Percentiles rank a stretch among this genome's conserved stretches.
These are phyloP conservation scores for Neosilurus hyrtlii DNA, from an alignment of 2,797 vertebrate species.

Conservation along the genomic window DNA sequence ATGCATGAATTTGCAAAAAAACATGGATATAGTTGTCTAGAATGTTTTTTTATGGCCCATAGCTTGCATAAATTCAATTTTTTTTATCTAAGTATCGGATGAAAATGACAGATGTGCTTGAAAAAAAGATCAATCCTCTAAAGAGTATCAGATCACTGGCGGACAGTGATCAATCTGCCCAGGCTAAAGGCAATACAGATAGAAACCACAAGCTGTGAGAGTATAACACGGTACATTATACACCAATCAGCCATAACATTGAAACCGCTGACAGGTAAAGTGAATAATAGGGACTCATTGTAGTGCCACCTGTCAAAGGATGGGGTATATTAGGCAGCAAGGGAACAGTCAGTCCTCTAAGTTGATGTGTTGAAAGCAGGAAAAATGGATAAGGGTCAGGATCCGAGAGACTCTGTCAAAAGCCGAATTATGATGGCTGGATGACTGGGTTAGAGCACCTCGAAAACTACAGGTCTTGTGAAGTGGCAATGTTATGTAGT, in stretches of 20 bases:
- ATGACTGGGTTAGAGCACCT: no score
- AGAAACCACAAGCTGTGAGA: not conserved
- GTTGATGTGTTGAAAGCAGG: no score
- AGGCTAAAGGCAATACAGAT: not conserved
- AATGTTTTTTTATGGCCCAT: not conserved
- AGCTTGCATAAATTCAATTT: not conserved
- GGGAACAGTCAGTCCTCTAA: not conserved
- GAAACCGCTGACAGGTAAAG: no score
- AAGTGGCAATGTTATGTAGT: no score
- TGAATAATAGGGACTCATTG: no score
- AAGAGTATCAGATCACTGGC: slow-evolving; percentile 14
- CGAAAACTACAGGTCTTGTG: no score
- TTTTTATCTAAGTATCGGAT: slow-evolving; percentile 9
- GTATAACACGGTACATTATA: not conserved
- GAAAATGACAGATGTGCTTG: slow-evolving; percentile 2
- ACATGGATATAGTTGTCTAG: not conserved
- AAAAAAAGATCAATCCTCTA: not conserved
- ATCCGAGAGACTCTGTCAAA: no score
- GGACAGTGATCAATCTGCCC: slow-evolving; percentile 14
- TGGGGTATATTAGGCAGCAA: no score
- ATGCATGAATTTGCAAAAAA: slow-evolving; percentile 14
- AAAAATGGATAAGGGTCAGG: no score
- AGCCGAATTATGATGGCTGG: no score
- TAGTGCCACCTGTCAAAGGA: no score
- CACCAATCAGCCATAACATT: no score